These are phyloP conservation scores for Otolemur crassicaudatus DNA, from an alignment of 2,797 vertebrate genomes.

Conservation along the genomic window DNA sequence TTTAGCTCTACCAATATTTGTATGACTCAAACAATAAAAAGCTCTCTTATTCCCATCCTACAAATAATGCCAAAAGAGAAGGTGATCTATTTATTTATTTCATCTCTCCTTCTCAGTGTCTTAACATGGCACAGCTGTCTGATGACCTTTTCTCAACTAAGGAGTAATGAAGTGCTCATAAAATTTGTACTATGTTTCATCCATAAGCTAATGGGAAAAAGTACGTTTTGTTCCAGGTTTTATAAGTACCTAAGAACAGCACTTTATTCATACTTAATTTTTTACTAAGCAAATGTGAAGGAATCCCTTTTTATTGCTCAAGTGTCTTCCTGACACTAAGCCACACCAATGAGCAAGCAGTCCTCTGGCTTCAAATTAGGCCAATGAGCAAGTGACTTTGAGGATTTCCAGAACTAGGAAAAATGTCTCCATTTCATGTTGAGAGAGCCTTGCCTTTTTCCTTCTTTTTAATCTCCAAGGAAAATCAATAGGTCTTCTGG, in stretches of 20 bases:
- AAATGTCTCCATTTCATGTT: conserved; percentile 32
- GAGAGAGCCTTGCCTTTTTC: conserved; percentile 34
- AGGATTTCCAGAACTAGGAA: not conserved
- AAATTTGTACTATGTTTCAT: conserved; percentile 8
- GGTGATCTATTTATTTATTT: conserved; percentile 21
- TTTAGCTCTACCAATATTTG: not conserved
- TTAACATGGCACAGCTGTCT: not conserved
- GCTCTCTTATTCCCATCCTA: not conserved
- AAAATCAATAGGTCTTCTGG: conserved; percentile 35
- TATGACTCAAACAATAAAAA: conserved; percentile 35
- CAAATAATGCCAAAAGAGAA: conserved; percentile 44
- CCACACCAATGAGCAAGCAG: not conserved
- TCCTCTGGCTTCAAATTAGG: conserved; percentile 13
- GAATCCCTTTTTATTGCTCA: not conserved
- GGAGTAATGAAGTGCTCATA: not conserved
- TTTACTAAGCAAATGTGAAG: conserved; percentile 23
- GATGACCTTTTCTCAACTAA: conserved; percentile 21
- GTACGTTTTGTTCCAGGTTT: not conserved
- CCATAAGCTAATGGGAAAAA: conserved; percentile 37
- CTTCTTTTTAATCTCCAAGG: conserved; percentile 14
- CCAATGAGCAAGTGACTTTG: not conserved
- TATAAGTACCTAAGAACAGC: conserved; percentile 21
- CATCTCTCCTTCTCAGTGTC: not conserved
- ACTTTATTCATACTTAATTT: conserved; percentile 48
- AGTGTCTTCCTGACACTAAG: conserved; percentile 9